These are phyloP conservation scores for Diarsia brunnea DNA, from an alignment of 2,888 invertebrate genomes.

Conservation along the genomic window DNA sequence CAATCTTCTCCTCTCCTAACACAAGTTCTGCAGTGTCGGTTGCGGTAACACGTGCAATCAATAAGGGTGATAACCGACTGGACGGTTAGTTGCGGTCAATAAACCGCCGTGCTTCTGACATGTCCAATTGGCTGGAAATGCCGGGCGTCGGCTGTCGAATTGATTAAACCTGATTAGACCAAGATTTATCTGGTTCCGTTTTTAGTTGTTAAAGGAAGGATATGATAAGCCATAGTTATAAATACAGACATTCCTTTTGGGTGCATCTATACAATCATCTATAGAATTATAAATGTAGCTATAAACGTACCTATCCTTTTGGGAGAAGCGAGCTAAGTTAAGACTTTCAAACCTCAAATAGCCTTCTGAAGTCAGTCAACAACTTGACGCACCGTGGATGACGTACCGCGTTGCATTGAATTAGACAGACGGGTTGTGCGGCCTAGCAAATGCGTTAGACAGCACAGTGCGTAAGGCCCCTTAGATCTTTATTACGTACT, in stretches of 20 bases:
- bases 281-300: too few relatives aligned
- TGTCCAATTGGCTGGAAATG: slow-evolving; percentile 43
- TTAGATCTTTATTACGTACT: slow-evolving; percentile 50
- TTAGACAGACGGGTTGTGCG: slow-evolving; percentile 5
- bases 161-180: slow-evolving; percentile 41
- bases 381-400: slow-evolving; percentile 14
- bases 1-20: slow-evolving; percentile 53
- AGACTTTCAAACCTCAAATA: neutral
- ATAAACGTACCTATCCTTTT: neutral
- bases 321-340: neutral
- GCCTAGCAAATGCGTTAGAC: slow-evolving; percentile 22
- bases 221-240: slow-evolving; percentile 1
- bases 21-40: slow-evolving; percentile 62
- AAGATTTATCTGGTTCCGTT: slow-evolving; percentile 29
- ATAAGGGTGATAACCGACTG: slow-evolving; percentile 50
- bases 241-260: neutral
- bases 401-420: slow-evolving; percentile 17
- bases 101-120: slow-evolving; percentile 36
- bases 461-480: slow-evolving; percentile 35
- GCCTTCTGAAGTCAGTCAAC: slow-evolving; percentile 2
- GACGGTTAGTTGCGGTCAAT: slow-evolving; percentile 33
- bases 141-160: slow-evolving; percentile 24
- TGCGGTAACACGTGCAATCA: slow-evolving; percentile 54
- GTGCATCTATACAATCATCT: neutral
- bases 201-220: neutral